A percentile compares a stretch with the other conserved stretches of the same genome.
These are phyloP conservation scores for Bradypus variegatus DNA, from an alignment of 2,797 vertebrate genomes.

Conservation along the genomic window DNA sequence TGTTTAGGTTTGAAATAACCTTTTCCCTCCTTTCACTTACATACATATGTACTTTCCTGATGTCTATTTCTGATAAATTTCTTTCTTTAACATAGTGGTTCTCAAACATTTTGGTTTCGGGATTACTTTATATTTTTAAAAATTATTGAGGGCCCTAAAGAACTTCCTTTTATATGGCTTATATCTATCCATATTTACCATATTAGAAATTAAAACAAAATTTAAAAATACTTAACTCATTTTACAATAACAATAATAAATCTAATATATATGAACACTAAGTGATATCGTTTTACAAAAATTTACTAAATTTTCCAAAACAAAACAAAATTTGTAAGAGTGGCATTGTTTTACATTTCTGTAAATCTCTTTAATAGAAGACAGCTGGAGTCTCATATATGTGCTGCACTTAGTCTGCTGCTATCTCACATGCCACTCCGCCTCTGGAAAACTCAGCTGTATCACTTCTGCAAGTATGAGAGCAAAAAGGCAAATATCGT, in stretches of 20 bases:
- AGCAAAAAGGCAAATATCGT: conserved; percentile 12
- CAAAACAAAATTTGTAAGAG: neutral
- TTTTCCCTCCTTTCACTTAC: conserved; percentile 8
- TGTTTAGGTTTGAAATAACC: neutral
- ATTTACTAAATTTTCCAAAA: conserved; percentile 25
- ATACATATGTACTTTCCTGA: neutral
- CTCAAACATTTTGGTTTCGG: conserved; percentile 25
- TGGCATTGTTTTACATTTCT: conserved; percentile 11
- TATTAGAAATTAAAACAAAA: conserved; percentile 19
- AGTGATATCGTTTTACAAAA: neutral
- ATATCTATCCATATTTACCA: conserved; percentile 25
- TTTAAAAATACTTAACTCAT: neutral
- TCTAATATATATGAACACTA: neutral
- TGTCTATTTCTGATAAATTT: neutral
- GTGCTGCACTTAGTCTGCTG: neutral
- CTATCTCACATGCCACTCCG: neutral
- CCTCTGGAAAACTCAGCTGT: neutral
- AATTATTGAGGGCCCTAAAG: neutral
- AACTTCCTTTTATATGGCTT: neutral
- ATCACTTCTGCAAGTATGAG: neutral
- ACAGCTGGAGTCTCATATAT: neutral
- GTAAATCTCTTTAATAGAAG: conserved; percentile 38
- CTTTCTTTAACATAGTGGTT: neutral
- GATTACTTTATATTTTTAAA: neutral
- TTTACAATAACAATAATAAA: neutral